These are phyloP conservation scores for Percopsis transmontana DNA, from an alignment of 2,113 vertebrate genomes.

Conservation along the genomic window DNA sequence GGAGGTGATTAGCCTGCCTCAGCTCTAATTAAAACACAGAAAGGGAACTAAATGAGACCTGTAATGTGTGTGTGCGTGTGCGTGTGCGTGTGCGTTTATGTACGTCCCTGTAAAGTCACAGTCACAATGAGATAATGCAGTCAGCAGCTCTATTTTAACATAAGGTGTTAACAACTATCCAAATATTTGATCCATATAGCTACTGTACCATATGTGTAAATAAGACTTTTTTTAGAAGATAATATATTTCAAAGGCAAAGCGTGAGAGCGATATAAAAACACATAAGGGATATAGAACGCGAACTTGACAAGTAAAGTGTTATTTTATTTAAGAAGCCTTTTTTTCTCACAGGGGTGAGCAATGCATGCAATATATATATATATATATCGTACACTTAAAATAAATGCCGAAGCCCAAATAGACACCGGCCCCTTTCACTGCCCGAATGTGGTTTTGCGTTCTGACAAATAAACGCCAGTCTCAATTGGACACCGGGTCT, in stretches of 20 bases:
- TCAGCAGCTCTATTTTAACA: slow-evolving; percentile 12
- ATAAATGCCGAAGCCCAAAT: no score
- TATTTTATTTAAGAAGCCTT: background rate
- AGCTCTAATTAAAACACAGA: slow-evolving; percentile 73
- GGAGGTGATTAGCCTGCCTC: slow-evolving; percentile 72
- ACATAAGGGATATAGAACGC: background rate
- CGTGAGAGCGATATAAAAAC: background rate
- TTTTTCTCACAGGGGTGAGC: background rate
- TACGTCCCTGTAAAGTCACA: background rate
- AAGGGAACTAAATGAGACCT: slow-evolving; percentile 72
- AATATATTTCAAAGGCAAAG: background rate
- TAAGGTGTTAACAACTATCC: slow-evolving; percentile 28
- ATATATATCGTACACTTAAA: no score
- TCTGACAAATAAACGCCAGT: no score
- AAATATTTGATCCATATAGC: slow-evolving; percentile 21
- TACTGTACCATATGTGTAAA: background rate
- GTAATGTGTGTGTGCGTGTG: slow-evolving; percentile 60
- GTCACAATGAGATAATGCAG: slow-evolving; percentile 1
- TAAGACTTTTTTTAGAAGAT: no score
- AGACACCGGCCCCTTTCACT: slow-evolving; percentile 17
- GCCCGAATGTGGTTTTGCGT: no score
- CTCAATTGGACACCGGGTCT: no score
- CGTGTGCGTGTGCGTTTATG: slow-evolving; percentile 14
- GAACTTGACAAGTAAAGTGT: background rate
- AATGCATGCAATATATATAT: no score